Conservation (phyloP, 2,113 vertebrate genomes). For the Halcyon malimbica region DNA sequence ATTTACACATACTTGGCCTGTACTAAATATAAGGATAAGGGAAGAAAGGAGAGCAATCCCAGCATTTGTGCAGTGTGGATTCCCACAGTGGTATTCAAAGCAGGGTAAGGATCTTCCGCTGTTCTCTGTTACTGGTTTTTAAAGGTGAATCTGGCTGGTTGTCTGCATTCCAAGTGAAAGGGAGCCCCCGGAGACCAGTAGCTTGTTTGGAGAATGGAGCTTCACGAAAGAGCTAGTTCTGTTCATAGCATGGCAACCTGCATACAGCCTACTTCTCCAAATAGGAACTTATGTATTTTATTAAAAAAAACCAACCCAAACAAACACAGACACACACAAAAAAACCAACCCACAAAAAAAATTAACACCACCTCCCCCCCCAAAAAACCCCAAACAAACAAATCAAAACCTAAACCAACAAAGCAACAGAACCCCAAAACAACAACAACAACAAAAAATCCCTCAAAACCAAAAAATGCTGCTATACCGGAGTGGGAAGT, state of each 20-base stretch:
- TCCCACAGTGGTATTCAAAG: slow-evolving; percentile 30
- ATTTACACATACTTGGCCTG: background rate
- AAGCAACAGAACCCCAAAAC: no score
- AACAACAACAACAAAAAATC: background rate
- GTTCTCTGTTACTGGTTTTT: slow-evolving; percentile 11
- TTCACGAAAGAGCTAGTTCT: slow-evolving; percentile 1
- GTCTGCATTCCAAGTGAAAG: slow-evolving; percentile 19
- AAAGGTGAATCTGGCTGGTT: slow-evolving; percentile 55
- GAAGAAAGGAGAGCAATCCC: background rate
- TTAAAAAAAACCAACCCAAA: background rate
- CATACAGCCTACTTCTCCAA: background rate
- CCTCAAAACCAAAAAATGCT: background rate
- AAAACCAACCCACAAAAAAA: no score
- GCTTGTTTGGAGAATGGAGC: slow-evolving; percentile 6
- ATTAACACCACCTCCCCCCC: no score
- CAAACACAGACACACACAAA: background rate
- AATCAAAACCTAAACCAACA: background rate
- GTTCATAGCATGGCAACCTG: background rate
- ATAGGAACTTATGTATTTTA: background rate
- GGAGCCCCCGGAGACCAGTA: slow-evolving; percentile 5
- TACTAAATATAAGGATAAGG: background rate
- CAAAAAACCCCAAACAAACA: no score
- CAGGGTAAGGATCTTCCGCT: background rate
- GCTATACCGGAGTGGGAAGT: slow-evolving; percentile 60
- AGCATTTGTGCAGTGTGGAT: background rate